These are phyloP conservation scores for Lonchura striata DNA, from an alignment of 2,113 vertebrate species.

Conservation along the genomic window DNA sequence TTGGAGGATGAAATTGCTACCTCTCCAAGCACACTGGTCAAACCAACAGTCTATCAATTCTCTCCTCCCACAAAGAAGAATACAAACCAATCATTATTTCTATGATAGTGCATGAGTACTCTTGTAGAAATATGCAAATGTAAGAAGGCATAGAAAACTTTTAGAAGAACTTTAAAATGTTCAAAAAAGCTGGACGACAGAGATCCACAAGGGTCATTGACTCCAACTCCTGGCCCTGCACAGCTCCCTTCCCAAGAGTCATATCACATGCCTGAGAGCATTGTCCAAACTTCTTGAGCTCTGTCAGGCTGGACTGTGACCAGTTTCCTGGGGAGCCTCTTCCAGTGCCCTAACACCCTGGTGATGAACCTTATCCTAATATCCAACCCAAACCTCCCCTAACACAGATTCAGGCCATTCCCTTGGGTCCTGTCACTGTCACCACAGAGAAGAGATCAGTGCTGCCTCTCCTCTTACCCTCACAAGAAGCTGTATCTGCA, in stretches of 20 bases:
- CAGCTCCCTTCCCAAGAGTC: not conserved
- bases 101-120: no score
- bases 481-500: not conserved
- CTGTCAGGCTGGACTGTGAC: not conserved
- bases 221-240: not conserved
- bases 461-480: not conserved
- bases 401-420: not conserved
- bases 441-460: not conserved
- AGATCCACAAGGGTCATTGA: not conserved
- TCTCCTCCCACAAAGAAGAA: no score
- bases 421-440: not conserved
- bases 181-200: not conserved
- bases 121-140: no score
- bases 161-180: no score
- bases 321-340: not conserved
- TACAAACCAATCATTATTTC: no score
- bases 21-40: no score
- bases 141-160: no score
- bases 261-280: no score
- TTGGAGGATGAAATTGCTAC: no score
- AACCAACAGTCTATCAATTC: no score
- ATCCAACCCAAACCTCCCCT: not conserved
- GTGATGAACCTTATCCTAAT: not conserved
- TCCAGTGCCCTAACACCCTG: not conserved
- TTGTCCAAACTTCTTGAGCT: not conserved